Evolutionary conservation across 2,113 vertebrate species (phyloP), one percentile per base, ranked within the genome.

Genomic region (Nycticryphes semicollaris): DNA sequence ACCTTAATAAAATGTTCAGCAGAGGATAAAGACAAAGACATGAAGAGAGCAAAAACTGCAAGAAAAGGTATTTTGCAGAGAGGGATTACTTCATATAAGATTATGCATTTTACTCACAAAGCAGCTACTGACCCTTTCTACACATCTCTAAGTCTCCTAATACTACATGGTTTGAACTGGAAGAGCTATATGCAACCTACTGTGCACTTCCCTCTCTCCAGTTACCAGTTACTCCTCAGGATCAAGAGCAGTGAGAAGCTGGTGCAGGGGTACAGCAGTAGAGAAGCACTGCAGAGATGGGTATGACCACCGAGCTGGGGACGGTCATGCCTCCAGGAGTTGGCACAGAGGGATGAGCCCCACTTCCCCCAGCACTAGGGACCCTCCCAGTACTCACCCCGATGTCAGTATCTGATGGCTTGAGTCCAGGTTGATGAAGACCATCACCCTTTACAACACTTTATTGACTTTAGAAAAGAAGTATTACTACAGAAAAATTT

Each of bases 221-320:
- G 14, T 45, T 35, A 23, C 2, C 1, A 69, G 45, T 3, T 30
- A 21, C 41, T 76, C 21, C 45, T 88, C 7, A 12, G 31, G 48
- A 68, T 12, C 43, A 59, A 14, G 10, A 33, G 30, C n/a, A 48
- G 57, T 0, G 4, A 68, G 35, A 50, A 63, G 22, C 12, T 27
- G 23, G 16, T 8, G 18, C 14, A 22, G 0, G 2, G 3, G 16
- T 48, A 43, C 62, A 28, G 6, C 69, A 30, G 22, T 4, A 7
- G 62, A 28, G 6, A 69, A n/a, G 19, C 3, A 6, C 3, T 7
- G 37, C 41, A 4, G n/a, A 63, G 24, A 31, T 3, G 1, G 2
- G 47, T 8, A 17, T 0, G 1, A 31, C 9, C 3, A 2, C 2
- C 0, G 17, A 33, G 19, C 33, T 23, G 43, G 5, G 3, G 24